phyloP scores from a whole-genome alignment of 1,140 invertebrate species.

The Diploscapter pachys region DNA sequence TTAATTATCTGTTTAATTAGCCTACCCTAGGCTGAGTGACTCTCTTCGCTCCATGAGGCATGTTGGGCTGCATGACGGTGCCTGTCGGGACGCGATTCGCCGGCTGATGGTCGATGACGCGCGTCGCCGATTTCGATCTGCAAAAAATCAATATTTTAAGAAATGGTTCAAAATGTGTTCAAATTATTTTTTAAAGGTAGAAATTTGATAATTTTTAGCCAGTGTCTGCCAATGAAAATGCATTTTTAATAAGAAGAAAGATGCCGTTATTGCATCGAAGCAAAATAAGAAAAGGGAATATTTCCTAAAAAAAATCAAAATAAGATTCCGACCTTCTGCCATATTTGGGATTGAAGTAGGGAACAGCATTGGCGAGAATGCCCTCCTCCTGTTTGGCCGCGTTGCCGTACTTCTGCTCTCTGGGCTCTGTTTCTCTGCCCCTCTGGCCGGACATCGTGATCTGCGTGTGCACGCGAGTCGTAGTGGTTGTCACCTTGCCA shows the following conservation, averaged over 20 bases:
- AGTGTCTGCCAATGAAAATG: no score
- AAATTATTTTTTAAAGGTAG: no score
- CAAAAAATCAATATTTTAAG: not conserved
- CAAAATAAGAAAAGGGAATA: no score
- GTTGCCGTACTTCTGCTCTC: not conserved
- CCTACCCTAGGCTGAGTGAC: slow-evolving; percentile 21
- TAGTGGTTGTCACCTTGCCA: not conserved
- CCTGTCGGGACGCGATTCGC: slow-evolving; percentile 61
- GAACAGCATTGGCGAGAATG: not conserved
- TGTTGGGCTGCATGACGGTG: slow-evolving; percentile 17
- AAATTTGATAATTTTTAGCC: no score
- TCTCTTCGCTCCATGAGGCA: slow-evolving; percentile 19
- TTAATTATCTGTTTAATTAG: slow-evolving; percentile 1
- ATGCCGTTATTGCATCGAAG: no score
- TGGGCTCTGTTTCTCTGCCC: not conserved
- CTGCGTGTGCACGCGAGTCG: not conserved
- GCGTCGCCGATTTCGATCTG: slow-evolving; percentile 46
- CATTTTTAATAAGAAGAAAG: no score
- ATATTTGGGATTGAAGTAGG: slow-evolving; percentile 41
- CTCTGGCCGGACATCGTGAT: not conserved
- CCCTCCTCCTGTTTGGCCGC: not conserved
- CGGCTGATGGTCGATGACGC: slow-evolving; percentile 86
- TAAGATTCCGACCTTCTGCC: slow-evolving; percentile 31
- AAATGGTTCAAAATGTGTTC: not conserved
- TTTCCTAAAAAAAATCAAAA: slow-evolving; percentile 1